Percentiles rank a stretch among this genome's conserved stretches.
Evolutionary conservation across 2,888 invertebrate species (phyloP).

Genomic region (Zygaena filipendulae): DNA sequence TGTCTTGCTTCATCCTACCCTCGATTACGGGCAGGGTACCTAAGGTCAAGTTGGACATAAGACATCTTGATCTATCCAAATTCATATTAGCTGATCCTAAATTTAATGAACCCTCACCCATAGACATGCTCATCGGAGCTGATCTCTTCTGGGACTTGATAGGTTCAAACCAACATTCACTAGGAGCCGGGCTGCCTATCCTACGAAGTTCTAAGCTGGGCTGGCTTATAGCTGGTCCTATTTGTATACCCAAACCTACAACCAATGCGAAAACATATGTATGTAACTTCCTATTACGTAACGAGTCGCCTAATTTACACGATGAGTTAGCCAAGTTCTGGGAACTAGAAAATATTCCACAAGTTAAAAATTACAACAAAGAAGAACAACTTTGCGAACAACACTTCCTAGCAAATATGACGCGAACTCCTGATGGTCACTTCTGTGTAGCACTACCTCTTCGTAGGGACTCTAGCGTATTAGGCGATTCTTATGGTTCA

Average conservation of each 20-base stretch:
- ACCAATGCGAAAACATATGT: not conserved
- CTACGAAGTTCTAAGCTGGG: slow-evolving; percentile 12
- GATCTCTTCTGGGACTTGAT: slow-evolving; percentile 14
- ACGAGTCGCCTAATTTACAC: not conserved
- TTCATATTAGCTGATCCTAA: slow-evolving; percentile 15
- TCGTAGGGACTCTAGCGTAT: no score
- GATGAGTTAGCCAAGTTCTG: slow-evolving; percentile 6
- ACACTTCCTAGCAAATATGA: no score
- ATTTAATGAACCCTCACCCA: slow-evolving; percentile 10
- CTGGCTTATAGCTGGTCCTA: slow-evolving; percentile 10
- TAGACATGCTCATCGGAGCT: slow-evolving; percentile 13
- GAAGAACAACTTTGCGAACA: no score
- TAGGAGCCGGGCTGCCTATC: slow-evolving; percentile 7
- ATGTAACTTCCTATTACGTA: slow-evolving; percentile 2
- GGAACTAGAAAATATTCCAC: slow-evolving; percentile 5
- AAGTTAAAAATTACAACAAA: not conserved
- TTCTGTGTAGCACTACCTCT: no score
- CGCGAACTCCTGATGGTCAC: no score
- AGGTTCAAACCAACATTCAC: slow-evolving; percentile 7
- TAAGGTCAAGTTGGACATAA: slow-evolving; percentile 5
- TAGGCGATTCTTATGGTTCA: no score
- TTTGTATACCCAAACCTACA: no score
- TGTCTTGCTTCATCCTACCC: slow-evolving; percentile 4
- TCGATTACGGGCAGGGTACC: slow-evolving; percentile 5
- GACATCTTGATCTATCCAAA: slow-evolving; percentile 1